Conservation (phyloP, 2,113 vertebrate species). For the Toxotes chatareus region DNA sequence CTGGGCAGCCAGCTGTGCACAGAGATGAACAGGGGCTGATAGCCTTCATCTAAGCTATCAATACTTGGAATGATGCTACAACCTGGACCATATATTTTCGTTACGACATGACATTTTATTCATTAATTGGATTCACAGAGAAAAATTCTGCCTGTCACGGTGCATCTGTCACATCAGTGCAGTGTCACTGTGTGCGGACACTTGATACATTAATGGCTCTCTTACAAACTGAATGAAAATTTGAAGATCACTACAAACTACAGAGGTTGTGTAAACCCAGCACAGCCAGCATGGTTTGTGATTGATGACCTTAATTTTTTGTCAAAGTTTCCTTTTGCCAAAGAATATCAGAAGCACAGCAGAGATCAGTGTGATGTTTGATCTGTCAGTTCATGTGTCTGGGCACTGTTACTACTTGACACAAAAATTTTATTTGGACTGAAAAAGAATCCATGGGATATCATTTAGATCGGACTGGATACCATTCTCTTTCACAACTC, state of each 20-base stretch:
- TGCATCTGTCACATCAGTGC: conserved; percentile 30
- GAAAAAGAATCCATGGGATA: neutral
- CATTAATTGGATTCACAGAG: conserved; percentile 35
- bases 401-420: neutral
- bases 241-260: neutral
- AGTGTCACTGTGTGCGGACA: neutral
- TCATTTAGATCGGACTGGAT: neutral
- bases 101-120: conserved; percentile 28
- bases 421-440: neutral
- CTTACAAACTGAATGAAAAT: conserved; percentile 11
- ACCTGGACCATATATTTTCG: conserved; percentile 15
- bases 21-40: conserved; percentile 24
- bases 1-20: neutral
- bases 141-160: conserved; percentile 20
- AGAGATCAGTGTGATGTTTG: neutral
- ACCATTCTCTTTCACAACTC: neutral
- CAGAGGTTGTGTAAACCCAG: neutral
- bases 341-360: neutral
- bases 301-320: neutral
- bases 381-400: neutral
- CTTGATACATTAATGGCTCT: neutral
- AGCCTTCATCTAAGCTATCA: conserved; percentile 29
- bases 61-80: conserved; percentile 19
- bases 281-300: neutral
- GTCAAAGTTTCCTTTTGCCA: neutral